A percentile compares a stretch with the other conserved stretches of the same genome.
Conservation (phyloP, 2,113 vertebrate genomes). For the Acanthochromis polyacanthus region DNA sequence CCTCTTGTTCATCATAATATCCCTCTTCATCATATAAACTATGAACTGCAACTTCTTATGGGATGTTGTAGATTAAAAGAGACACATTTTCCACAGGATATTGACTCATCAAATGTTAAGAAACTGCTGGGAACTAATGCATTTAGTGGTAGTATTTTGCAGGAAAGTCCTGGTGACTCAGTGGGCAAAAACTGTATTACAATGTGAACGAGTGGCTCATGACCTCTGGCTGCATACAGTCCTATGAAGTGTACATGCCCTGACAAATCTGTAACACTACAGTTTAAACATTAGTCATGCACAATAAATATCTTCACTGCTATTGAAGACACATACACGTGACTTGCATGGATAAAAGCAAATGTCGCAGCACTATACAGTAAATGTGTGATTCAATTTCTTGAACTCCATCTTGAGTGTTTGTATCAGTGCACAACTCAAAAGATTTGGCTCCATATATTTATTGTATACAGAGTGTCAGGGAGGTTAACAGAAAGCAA, state of each 20-base stretch:
- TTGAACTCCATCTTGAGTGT: not conserved
- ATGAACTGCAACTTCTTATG: not conserved
- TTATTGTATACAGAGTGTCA: conserved; percentile 7
- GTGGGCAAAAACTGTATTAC: conserved; percentile 10
- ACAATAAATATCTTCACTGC: conserved; percentile 17
- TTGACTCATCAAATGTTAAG: conserved; percentile 13
- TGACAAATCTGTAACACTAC: not conserved
- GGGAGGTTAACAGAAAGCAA: conserved; percentile 37
- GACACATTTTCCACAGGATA: conserved; percentile 30
- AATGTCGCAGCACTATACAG: not conserved
- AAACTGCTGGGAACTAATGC: conserved; percentile 1
- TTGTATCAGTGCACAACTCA: not conserved
- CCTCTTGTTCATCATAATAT: not conserved
- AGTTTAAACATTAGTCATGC: conserved; percentile 38
- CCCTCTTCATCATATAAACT: not conserved
- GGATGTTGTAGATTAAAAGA: conserved; percentile 1
- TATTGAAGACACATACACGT: conserved; percentile 14
- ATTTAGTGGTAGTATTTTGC: not conserved
- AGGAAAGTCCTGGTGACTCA: conserved; percentile 3
- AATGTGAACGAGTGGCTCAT: conserved; percentile 29
- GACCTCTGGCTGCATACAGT: conserved; percentile 4
- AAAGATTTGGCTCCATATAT: conserved; percentile 10
- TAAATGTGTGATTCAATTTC: not conserved
- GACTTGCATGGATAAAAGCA: not conserved
- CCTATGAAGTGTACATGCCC: not conserved